phyloP scores from a whole-genome alignment of 1,140 invertebrate genomes.

The Drosophila melanica region DNA sequence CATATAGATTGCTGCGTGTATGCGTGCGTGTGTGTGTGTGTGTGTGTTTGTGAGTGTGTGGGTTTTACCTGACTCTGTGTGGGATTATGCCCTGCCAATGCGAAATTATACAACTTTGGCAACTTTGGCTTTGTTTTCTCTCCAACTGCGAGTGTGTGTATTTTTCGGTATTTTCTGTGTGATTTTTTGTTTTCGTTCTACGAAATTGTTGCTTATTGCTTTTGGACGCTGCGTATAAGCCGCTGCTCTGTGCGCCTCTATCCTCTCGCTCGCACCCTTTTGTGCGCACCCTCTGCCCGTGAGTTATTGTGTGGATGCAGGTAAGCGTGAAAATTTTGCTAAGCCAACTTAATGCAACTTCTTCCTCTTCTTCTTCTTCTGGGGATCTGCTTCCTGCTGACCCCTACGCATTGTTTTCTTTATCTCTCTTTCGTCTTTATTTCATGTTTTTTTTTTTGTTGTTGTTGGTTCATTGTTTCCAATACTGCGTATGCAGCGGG shows the following conservation, averaged over 20 bases:
- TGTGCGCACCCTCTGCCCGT: not conserved
- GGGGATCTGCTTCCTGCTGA: constrained; percentile 37
- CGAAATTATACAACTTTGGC: constrained; percentile 78
- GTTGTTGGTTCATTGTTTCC: constrained; percentile 12
- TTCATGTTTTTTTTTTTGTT: not conserved
- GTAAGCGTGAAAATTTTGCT: constrained; percentile 77
- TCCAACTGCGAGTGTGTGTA: constrained; percentile 19
- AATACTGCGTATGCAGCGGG: constrained; percentile 17
- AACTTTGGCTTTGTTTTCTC: constrained; percentile 50
- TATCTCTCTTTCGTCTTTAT: constrained; percentile 31
- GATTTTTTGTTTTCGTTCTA: constrained; percentile 54
- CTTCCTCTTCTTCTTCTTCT: constrained; percentile 55
- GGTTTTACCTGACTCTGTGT: constrained; percentile 67
- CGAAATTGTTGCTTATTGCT: constrained; percentile 75
- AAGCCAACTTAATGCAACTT: constrained; percentile 80
- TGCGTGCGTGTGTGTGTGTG: constrained; percentile 50
- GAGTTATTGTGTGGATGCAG: constrained; percentile 62
- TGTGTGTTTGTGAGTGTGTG: constrained; percentile 46
- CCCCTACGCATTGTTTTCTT: constrained; percentile 57
- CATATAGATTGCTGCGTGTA: constrained; percentile 26
- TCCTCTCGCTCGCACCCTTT: not conserved
- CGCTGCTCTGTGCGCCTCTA: constrained; percentile 11
- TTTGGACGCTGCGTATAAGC: constrained; percentile 46
- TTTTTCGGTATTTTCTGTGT: constrained; percentile 2
- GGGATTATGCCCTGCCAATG: constrained; percentile 79